Conservation (phyloP, 2,113 vertebrate species). For the Rhagologus leucostigma region DNA sequence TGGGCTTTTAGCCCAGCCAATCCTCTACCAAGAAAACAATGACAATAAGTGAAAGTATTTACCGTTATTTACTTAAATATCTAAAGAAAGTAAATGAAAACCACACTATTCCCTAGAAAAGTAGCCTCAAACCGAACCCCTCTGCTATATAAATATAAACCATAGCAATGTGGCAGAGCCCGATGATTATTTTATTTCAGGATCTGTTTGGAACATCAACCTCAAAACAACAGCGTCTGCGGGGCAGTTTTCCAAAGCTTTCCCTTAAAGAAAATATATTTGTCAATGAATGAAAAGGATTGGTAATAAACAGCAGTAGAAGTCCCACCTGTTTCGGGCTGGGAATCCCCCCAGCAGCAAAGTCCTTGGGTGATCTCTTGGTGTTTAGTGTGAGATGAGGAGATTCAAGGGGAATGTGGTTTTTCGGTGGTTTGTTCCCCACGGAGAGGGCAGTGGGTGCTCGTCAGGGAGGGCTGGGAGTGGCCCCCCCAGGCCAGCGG, state of each 20-base stretch:
- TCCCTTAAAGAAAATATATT: background rate
- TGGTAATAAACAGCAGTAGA: background rate
- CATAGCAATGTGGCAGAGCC: background rate
- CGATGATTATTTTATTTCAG: background rate
- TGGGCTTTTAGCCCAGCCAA: background rate
- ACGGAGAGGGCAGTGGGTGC: background rate
- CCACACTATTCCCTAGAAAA: background rate
- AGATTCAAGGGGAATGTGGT: rapidly evolving
- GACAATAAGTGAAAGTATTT: background rate
- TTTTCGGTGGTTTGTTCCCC: background rate
- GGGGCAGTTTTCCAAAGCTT: background rate
- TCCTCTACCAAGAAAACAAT: background rate
- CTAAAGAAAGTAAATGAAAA: background rate
- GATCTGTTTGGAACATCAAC: background rate
- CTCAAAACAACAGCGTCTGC: background rate
- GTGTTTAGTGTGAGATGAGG: background rate
- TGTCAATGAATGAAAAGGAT: background rate
- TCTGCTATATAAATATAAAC: background rate
- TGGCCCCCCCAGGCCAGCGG: background rate
- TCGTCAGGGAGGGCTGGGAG: background rate
- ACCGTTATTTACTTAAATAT: background rate
- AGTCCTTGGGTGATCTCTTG: background rate
- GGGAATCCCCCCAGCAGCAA: background rate
- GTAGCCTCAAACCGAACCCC: background rate
- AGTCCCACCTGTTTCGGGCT: background rate